Percentiles rank a stretch among this genome's conserved stretches.
These are phyloP conservation scores for Aspiorhynchus laticeps DNA, from an alignment of 2,113 vertebrate genomes.

Conservation along the genomic window DNA sequence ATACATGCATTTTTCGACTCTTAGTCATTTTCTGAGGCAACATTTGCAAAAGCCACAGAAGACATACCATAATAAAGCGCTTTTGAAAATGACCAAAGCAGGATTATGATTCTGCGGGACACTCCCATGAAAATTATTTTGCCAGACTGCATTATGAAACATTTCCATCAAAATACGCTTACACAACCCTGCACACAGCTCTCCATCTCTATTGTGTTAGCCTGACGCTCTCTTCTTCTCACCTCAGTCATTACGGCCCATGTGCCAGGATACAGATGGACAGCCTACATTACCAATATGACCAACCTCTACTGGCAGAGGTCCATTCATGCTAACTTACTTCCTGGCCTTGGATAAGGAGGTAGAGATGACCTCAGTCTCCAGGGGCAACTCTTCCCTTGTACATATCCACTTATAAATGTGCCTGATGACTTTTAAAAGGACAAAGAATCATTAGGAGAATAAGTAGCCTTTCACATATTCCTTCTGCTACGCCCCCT, in stretches of 20 bases:
- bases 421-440: slow-evolving; percentile 80
- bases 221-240: slow-evolving; percentile 26
- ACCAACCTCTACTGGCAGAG: slow-evolving; percentile 56
- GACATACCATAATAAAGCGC: slow-evolving; percentile 64
- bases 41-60: slow-evolving; percentile 62
- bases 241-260: slow-evolving; percentile 39
- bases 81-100: slow-evolving; percentile 52
- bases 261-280: slow-evolving; percentile 42
- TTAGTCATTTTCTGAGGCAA: slow-evolving; percentile 54
- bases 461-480: slow-evolving; percentile 78
- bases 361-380: slow-evolving; percentile 74
- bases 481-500: slow-evolving; percentile 71
- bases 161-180: slow-evolving; percentile 57
- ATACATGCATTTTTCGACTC: slow-evolving; percentile 55
- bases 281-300: slow-evolving; percentile 56
- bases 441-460: slow-evolving; percentile 79
- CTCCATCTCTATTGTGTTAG: slow-evolving; percentile 22
- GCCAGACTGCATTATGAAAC: slow-evolving; percentile 60
- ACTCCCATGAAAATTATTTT: slow-evolving; percentile 66
- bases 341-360: slow-evolving; percentile 68
- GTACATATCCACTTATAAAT: slow-evolving; percentile 75
- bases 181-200: slow-evolving; percentile 43
- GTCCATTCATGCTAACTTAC: slow-evolving; percentile 68
- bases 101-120: slow-evolving; percentile 58
- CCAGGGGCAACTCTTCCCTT: slow-evolving; percentile 66